phyloP scores from a whole-genome alignment of 53 echinoderm and acorn worm genomes.

The Echinometra lucunter region DNA sequence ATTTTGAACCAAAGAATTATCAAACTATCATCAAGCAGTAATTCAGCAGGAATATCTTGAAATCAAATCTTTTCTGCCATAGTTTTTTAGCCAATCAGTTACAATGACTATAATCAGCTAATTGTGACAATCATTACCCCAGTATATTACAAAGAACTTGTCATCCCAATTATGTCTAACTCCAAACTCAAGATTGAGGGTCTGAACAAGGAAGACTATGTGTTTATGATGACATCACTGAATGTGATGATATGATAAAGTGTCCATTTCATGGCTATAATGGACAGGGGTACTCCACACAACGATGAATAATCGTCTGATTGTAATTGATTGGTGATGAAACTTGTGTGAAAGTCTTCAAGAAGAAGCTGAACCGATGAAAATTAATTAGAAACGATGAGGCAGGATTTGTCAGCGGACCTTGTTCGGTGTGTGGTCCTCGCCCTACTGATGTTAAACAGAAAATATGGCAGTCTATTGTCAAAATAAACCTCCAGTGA shows the following conservation, averaged over 20 bases:
- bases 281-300: neutral
- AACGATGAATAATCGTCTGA: conserved; percentile 44
- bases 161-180: too few species aligned
- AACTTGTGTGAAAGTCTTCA: conserved; percentile 10
- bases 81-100: too few species aligned
- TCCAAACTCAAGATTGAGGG: neutral
- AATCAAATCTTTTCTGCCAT: too few species aligned
- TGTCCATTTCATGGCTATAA: conserved; percentile 34
- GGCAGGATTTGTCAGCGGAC: conserved; percentile 51
- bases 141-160: too few species aligned
- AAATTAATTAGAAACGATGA: conserved; percentile 61
- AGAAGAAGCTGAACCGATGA: conserved; percentile 12
- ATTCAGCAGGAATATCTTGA: too few species aligned
- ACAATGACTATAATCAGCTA: too few species aligned
- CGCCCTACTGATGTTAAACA: neutral
- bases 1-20: neutral
- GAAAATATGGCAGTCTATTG: conserved; percentile 40
- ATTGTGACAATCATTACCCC: too few species aligned
- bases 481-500: conserved; percentile 22
- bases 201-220: neutral
- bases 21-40: too few species aligned
- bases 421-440: neutral
- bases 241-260: conserved; percentile 50
- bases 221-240: conserved; percentile 42
- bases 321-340: conserved; percentile 56